Base-by-base conservation (phyloP, 2,888 invertebrate genomes). In the Amphimallon solstitiale region DNA sequence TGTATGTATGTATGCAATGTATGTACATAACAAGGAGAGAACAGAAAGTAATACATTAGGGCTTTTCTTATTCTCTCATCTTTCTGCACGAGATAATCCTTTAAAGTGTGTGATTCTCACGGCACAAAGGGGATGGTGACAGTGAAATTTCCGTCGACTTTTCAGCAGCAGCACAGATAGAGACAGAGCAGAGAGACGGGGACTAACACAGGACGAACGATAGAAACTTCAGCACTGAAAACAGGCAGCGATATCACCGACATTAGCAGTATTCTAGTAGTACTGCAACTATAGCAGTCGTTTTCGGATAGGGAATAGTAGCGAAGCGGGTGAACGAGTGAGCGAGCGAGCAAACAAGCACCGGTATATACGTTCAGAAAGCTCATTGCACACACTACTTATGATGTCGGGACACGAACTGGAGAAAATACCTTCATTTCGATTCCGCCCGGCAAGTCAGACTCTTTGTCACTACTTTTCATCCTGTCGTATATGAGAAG, bases 381-480 rank as follows among this genome's bases (percentile, higher is more conserved):
- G 52, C 63, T 63, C 63, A 54, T 63, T 59, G 65, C 59, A 37
- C 74, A 43, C 37, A 23, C 75, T 76, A 72, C 73, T 77, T 76
- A 75, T 74, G 74, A 75, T 75, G 75, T 76, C 75, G 68, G 68
- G 75, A 73, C 77, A 77, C 76, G 76, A 75, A 74, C 74, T 60
- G 65, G 67, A 70, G 73, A 73, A 73, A 77, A 76, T 76, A 74
- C 76, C 76, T 76, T 75, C 76, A 76, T 77, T 78, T 77, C 76
- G 75, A 77, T 78, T 76, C 77, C 75, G 71, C 73, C 75, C 75
- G 73, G 69, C 74, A 68, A 71, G 70, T 70, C 73, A 68, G 74
- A 75, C 73, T 75, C 77, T 77, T 77, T 77, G 76, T 77, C 76
- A 76, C 76, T 76, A 77, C 75, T 77, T 77, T 76, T 77, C 76